Evolutionary conservation across 2,113 vertebrate species (phyloP), one percentile per base, ranked within the genome.

Genomic region (Callionymus lyra): DNA sequence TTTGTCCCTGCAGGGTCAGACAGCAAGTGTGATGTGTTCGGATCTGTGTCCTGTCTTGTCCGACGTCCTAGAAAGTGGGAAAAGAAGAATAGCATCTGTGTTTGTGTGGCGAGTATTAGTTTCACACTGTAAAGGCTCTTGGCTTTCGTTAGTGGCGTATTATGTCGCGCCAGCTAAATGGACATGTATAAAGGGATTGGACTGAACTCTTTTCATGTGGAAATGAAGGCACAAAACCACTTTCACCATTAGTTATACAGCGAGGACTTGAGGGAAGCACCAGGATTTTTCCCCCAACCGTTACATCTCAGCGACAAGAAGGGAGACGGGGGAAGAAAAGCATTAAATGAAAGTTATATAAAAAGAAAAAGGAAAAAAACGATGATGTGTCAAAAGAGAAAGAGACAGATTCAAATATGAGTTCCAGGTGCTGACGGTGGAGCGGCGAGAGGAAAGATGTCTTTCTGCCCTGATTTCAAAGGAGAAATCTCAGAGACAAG

Each of bases 121-220:
- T 50, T 17, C 51, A 44, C 63, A 59, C 52, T 38, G 56, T 67
- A 63, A 56, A 56, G 71, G 61, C 68, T 73, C 38, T 63, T 70
- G 67, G 56, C 75, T 77, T 82, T 78, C 65, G 65, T 72, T 53
- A 44, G 53, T 50, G 38, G 6, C 12, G 50, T 21, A 74, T 76
- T 79, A 74, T 82, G 65, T 47, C 49, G 10, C 9, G 32, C 59
- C 62, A 72, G 72, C 65, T 70, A 66, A 76, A 74, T 46, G 41
- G 76, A 72, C 66, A 39, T 77, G 75, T 74, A 54, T 70, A 77
- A 82, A 68, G 59, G 77, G 80, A 80, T 82, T 79, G 75, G 69
- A 74, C 59, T 63, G 63, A 70, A 76, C 49, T 38, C 73, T 70
- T 77, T 82, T 80, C 80, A 82, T 80, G 80, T 79, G 80, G 73